phyloP scores from a whole-genome alignment of 2,797 vertebrate species.

The Botia almorhae region DNA sequence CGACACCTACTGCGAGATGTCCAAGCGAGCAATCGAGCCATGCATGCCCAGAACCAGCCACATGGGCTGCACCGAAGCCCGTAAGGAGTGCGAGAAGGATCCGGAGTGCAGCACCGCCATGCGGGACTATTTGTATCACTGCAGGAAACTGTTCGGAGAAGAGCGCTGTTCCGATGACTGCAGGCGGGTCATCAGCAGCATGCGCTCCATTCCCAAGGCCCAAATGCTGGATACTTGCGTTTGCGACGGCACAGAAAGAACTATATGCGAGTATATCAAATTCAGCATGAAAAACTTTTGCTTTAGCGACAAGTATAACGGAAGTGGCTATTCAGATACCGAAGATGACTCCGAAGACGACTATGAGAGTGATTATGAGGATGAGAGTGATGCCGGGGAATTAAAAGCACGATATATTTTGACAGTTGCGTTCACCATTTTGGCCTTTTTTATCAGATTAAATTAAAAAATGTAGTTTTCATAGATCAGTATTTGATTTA shows the following conservation, averaged over 20 bases:
- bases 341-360: constrained; percentile 67
- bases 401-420: constrained; percentile 53
- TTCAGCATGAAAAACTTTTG: constrained; percentile 91
- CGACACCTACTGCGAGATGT: constrained; percentile 81
- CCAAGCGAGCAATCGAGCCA: constrained; percentile 93
- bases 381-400: constrained; percentile 49
- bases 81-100: constrained; percentile 88
- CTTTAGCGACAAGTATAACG: constrained; percentile 81
- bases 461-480: constrained; percentile 50
- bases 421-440: constrained; percentile 71
- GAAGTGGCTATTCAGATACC: constrained; percentile 78
- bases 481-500: too few relatives aligned
- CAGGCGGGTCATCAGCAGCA: constrained; percentile 86
- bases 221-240: constrained; percentile 91
- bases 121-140: constrained; percentile 86
- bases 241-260: constrained; percentile 91
- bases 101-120: constrained; percentile 85
- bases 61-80: constrained; percentile 92
- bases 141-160: constrained; percentile 92
- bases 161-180: constrained; percentile 89
- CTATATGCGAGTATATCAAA: constrained; percentile 95
- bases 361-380: constrained; percentile 68
- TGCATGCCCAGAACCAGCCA: constrained; percentile 88
- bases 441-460: constrained; percentile 64
- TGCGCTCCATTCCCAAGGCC: constrained; percentile 91